phyloP scores from a whole-genome alignment of 2,888 invertebrate genomes.

The Drosophila stalkeri region DNA sequence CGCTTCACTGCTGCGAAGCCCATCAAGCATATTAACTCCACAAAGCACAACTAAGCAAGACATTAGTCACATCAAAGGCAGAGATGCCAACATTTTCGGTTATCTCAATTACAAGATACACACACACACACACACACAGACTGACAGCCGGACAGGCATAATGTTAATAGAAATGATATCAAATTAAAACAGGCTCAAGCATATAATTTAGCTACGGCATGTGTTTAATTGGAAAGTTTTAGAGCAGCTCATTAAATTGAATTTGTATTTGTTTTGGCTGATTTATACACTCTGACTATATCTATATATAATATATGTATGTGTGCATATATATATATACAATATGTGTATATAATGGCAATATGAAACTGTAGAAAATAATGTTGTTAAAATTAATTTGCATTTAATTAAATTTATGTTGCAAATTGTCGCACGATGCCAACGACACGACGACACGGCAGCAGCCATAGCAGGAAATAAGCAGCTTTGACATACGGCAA shows the following conservation, averaged over 20 bases:
- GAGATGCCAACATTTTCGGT: background rate
- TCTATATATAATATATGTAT: too few species aligned
- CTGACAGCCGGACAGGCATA: background rate
- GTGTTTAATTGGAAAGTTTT: constrained; percentile 28
- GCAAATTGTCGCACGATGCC: constrained; percentile 40
- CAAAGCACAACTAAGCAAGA: background rate
- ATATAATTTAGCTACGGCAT: constrained; percentile 6
- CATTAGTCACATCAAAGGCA: constrained; percentile 26
- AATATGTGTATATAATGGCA: constrained; percentile 3
- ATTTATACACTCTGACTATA: constrained; percentile 7
- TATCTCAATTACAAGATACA: background rate
- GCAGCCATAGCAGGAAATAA: constrained; percentile 30
- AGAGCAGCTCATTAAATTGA: constrained; percentile 14
- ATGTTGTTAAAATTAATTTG: constrained; percentile 60
- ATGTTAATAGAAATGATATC: constrained; percentile 7
- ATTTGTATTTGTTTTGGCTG: constrained; percentile 8
- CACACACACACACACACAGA: background rate
- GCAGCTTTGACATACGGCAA: constrained; percentile 45
- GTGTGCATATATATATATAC: background rate
- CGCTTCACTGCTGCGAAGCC: background rate
- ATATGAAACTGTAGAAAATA: constrained; percentile 23
- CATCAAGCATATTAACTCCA: background rate
- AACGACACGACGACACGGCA: constrained; percentile 17
- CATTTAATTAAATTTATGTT: constrained; percentile 64
- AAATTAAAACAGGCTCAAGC: constrained; percentile 13